Base-by-base conservation (phyloP, 2,113 vertebrate genomes). In the Archocentrus centrarchus region DNA sequence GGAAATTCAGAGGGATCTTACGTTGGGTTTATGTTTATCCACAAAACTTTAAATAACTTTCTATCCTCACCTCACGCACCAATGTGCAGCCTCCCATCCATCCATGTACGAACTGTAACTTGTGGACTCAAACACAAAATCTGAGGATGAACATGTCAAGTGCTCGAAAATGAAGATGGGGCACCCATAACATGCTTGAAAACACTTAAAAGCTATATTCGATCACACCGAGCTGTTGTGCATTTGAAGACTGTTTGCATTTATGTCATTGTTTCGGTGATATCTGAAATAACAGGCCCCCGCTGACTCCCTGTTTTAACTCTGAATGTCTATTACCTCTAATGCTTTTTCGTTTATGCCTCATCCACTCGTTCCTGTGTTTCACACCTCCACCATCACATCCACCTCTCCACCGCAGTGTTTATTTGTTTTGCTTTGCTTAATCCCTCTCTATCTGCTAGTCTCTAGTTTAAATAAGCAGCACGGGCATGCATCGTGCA, bases 391-490 rank as follows among this genome's bases (percentile, higher is more conserved):
- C 10, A 44, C 83, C 75, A 57, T 66, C 79, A 57, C 64, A 50
- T 85, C 77, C 63, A 82, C 68, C 59, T 59, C 64, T 87, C 32
- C 58, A 44, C 73, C 81, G 41, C 78, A 63, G 62, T 90, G 81
- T 90, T 91, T 92, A 88, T 93, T 86, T 90, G 91, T 88, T 90
- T 89, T 85, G 84, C 89, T 89, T 86, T 92, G 82, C 61, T 53
- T 53, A 84, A 76, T 61, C 88, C 75, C 75, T 88, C 77, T 89
- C 85, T 90, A 80, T 92, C 83, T 27, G 24, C 89, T 93, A 93
- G 93, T 95, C 93, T 89, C 62, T 78, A 89, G 84, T 93, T 93
- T 93, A 95, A 93, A 95, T 93, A 92, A 87, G 83, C 83, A 75
- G 75, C 82, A 83, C 18, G 59, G 59, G 50, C 58, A 59, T 59